phyloP scores from a whole-genome alignment of 2,113 vertebrate species.

The Vulpes lagopus region DNA sequence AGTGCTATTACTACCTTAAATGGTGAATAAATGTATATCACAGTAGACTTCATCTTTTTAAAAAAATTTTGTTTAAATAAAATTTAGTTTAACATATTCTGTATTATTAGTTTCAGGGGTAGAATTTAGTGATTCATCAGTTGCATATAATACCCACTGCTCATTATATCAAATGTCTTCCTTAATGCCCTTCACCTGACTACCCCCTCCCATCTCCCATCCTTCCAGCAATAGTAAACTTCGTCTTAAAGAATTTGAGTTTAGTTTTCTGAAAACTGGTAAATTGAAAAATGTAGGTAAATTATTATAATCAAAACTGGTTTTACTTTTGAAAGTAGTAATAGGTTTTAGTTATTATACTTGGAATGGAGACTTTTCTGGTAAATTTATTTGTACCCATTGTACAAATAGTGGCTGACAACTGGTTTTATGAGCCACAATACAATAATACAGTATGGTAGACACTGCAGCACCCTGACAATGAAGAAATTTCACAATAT shows the following conservation, averaged over 20 bases:
- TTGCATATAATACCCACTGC: background rate
- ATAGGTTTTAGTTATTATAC: constrained; percentile 81
- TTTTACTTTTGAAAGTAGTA: constrained; percentile 78
- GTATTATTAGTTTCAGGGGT: background rate
- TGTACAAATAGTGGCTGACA: constrained; percentile 84
- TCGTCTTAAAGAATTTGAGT: constrained; percentile 70
- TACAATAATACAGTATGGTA: constrained; percentile 84
- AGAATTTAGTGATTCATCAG: background rate
- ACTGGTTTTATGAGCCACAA: constrained; percentile 84
- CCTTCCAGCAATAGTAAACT: constrained; percentile 50
- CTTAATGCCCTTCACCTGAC: background rate
- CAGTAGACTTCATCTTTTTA: constrained; percentile 68
- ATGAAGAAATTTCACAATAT: constrained; percentile 84
- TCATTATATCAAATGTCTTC: background rate
- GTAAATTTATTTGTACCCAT: constrained; percentile 83
- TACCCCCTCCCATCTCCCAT: background rate
- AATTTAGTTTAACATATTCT: background rate
- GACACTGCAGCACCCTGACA: constrained; percentile 82
- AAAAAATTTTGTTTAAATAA: background rate
- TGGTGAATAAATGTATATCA: constrained; percentile 72
- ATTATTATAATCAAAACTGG: constrained; percentile 73
- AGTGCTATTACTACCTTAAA: constrained; percentile 59
- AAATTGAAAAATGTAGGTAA: constrained; percentile 64
- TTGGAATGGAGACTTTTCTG: constrained; percentile 79
- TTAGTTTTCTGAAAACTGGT: constrained; percentile 67